Evolutionary conservation across 2,797 vertebrate genomes (phyloP), one percentile per base, ranked within the genome.

Genomic region (Taenioides sp.): DNA sequence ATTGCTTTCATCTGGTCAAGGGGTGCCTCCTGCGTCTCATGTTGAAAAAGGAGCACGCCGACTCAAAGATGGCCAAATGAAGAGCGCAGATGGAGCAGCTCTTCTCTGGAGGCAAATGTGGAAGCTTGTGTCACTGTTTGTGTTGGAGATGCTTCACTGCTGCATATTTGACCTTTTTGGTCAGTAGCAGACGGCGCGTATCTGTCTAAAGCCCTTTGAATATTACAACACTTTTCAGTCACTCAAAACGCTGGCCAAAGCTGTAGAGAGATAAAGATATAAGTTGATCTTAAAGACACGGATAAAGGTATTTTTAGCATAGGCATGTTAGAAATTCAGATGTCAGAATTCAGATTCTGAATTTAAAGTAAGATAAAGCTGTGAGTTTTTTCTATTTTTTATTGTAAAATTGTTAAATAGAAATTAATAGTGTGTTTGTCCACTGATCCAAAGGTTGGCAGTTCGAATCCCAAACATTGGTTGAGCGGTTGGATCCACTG

Each of bases 1-100:
- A 90, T 68, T 75, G 79, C 89, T 88, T 92, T 91, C 82, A 91
- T 93, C 85, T 91, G 84, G 89, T 92, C 88, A 86, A 91, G 81
- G 85, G 85, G 83, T 85, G 83, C 79, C 81, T 69, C 73, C 76
- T 11, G 80, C 76, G 58, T 80, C 82, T 87, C 78, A 69, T 89
- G 83, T 84, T 43, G 83, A 87, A 89, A 89, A 83, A 70, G 79
- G 74, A 88, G 64, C 76, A 77, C 82, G 89, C 90, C 43, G 75
- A 85, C 73, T 79, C 74, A 66, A 84, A 81, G 83, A 89, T 70
- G 78, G 82, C 76, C 64, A 70, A 71, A 73, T 82, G 77, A 84
- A 88, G 85, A 79, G 79, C 77, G 74, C 73, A 77, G 82, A 83
- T 72, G 74, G 78, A 87, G 65, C 62, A 2, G 59, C n/a, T 60